Base-by-base conservation (phyloP, 2,797 vertebrate species). In the Rachycentron canadum region DNA sequence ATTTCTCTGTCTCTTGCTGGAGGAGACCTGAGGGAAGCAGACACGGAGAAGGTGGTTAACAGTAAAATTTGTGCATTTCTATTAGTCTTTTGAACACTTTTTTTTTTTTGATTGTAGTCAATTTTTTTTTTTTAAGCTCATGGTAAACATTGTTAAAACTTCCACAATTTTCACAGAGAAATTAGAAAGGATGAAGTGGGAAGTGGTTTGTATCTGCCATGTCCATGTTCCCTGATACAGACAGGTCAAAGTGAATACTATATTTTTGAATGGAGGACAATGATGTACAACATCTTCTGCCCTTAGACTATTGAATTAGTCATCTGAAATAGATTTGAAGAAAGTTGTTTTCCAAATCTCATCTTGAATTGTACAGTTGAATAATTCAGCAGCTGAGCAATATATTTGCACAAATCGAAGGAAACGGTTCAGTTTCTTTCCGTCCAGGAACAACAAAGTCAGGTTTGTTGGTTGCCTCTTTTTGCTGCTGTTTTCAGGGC, bases 1-100 rank as follows among this genome's bases (percentile, higher is more conserved):
- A 93, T 93, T 92, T 90, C 80, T 91, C 90, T 75, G 61, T 78
- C 83, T 86, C 73, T 78, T 82, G 83, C 81, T 87, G 74, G 66
- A 86, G 76, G 66, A 86, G 80, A 89, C 81, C 77, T 81, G 82
- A 75, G 83, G 81, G 72, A 56, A 89, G 76, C 71, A 43, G 57
- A 74, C 79, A 76, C 11, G 40, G 58, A 81, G 79, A 76, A 28
- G 57, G 41, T 38, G 73, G 64, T 78, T 85, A 74, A 78, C 64
- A 71, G 47, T 52, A 66, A 73, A 65, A 66, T 52, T 30, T 86
- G 69, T 69, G 69, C 56, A 68, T 75, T 68, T 69, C 21, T 62
- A 41, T 34, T 57, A 32, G 19, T 64, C 14, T 71, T 45, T 66
- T 63, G 4, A 65, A 55, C 4, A 5, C 19, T 1, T 36, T 19